These are phyloP conservation scores for Drosophila paracracens DNA, from an alignment of 2,888 invertebrate genomes.

Conservation along the genomic window DNA sequence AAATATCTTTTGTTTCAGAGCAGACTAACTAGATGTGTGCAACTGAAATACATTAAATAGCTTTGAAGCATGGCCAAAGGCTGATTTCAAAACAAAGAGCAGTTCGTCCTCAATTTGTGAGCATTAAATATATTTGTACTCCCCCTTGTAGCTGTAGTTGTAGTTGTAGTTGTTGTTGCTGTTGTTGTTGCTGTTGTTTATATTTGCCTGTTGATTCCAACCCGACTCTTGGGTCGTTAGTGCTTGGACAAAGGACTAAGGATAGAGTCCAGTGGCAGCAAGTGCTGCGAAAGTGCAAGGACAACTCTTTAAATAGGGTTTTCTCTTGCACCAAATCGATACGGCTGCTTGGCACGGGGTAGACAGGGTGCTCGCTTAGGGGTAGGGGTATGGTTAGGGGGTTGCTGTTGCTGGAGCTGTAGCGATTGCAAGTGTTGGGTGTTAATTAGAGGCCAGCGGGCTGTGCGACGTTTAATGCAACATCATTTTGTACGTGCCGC, in stretches of 20 bases:
- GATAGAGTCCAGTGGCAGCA: neutral
- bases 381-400: neutral
- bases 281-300: neutral
- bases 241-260: neutral
- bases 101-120: neutral
- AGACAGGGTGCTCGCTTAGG: neutral
- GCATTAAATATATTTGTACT: neutral
- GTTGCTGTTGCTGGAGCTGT: neutral
- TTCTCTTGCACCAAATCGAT: neutral
- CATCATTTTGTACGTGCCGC: conserved; percentile 69
- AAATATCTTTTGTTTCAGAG: neutral
- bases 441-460: conserved; percentile 65
- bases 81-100: neutral
- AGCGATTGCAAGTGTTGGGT: conserved; percentile 43
- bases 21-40: neutral
- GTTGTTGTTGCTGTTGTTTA: neutral
- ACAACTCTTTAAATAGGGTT: neutral
- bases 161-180: neutral
- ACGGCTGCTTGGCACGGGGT: neutral
- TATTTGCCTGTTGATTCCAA: neutral
- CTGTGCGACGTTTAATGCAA: conserved; percentile 68
- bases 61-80: neutral
- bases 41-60: neutral
- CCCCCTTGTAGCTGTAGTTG: neutral
- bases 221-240: neutral